These are phyloP conservation scores for Acipenser transmontanus DNA, from an alignment of 2,797 vertebrate genomes.

Conservation along the genomic window DNA sequence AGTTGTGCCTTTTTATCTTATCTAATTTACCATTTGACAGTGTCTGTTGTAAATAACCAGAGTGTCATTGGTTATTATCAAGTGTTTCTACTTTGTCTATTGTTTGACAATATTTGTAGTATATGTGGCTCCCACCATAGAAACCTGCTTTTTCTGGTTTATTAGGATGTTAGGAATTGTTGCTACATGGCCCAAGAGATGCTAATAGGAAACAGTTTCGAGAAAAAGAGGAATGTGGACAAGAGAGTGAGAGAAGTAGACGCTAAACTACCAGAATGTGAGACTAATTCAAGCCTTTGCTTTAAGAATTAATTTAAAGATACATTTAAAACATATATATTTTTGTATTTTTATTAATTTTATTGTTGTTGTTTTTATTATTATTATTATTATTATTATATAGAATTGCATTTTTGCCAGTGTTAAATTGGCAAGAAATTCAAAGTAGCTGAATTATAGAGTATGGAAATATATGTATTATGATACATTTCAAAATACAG, in stretches of 20 bases:
- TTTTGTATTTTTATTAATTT: slow-evolving; percentile 47
- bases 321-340: slow-evolving; percentile 29
- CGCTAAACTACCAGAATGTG: slow-evolving; percentile 63
- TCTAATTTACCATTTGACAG: slow-evolving; percentile 80
- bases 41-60: slow-evolving; percentile 96
- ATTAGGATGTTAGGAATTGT: not conserved
- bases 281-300: slow-evolving; percentile 44
- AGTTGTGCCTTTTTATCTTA: slow-evolving; percentile 99
- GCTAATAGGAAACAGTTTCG: too few relatives aligned
- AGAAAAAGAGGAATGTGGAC: slow-evolving; percentile 52
- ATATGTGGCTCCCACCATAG: slow-evolving; percentile 46
- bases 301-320: slow-evolving; percentile 26
- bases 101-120: slow-evolving; percentile 45
- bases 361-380: slow-evolving; percentile 23
- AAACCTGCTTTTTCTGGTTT: slow-evolving; percentile 19
- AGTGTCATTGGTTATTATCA: slow-evolving; percentile 74
- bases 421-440: slow-evolving; percentile 10
- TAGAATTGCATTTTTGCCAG: too few relatives aligned
- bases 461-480: too few relatives aligned
- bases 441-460: not conserved
- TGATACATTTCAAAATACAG: too few relatives aligned
- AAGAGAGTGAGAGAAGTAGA: slow-evolving; percentile 8
- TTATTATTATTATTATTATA: too few relatives aligned
- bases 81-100: slow-evolving; percentile 67
- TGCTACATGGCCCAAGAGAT: too few relatives aligned